phyloP scores from a whole-genome alignment of 2,797 vertebrate genomes.

The Rhinogobio ventralis region DNA sequence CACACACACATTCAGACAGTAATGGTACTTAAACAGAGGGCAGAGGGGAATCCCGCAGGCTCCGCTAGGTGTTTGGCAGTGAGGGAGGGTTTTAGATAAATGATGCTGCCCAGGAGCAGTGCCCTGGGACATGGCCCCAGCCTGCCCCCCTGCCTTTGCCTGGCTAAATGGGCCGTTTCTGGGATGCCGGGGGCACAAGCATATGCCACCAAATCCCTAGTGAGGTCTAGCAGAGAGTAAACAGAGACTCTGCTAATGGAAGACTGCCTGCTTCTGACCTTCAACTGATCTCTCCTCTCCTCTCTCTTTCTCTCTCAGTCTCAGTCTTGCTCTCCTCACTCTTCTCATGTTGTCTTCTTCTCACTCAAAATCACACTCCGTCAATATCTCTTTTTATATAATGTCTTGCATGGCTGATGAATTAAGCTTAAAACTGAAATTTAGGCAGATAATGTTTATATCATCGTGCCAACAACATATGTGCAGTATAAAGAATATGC shows the following conservation, averaged over 20 bases:
- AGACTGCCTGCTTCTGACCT: constrained; percentile 73
- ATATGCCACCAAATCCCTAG: constrained; percentile 82
- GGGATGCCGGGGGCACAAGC: constrained; percentile 81
- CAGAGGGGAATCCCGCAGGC: constrained; percentile 65
- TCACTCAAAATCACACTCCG: constrained; percentile 4
- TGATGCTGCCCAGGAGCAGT: constrained; percentile 75
- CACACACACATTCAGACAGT: constrained; percentile 28
- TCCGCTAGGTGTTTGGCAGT: constrained; percentile 55
- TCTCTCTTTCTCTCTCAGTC: constrained; percentile 18
- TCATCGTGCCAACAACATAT: not conserved
- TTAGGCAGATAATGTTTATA: constrained; percentile 1
- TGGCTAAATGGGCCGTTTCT: constrained; percentile 87
- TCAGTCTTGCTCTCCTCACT: constrained; percentile 28
- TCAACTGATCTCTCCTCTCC: constrained; percentile 68
- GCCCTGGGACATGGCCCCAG: constrained; percentile 80
- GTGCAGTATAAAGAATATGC: not conserved
- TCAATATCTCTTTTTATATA: not conserved
- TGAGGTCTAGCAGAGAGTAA: constrained; percentile 75
- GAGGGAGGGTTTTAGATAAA: constrained; percentile 73
- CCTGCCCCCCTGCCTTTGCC: constrained; percentile 75
- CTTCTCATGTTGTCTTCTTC: constrained; percentile 22
- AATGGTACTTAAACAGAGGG: constrained; percentile 60
- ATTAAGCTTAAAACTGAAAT: constrained; percentile 17
- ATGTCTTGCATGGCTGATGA: not conserved
- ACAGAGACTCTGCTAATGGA: constrained; percentile 80